Conservation (phyloP, 2,888 invertebrate species). For the Scelioninae gen. 2 region DNA sequence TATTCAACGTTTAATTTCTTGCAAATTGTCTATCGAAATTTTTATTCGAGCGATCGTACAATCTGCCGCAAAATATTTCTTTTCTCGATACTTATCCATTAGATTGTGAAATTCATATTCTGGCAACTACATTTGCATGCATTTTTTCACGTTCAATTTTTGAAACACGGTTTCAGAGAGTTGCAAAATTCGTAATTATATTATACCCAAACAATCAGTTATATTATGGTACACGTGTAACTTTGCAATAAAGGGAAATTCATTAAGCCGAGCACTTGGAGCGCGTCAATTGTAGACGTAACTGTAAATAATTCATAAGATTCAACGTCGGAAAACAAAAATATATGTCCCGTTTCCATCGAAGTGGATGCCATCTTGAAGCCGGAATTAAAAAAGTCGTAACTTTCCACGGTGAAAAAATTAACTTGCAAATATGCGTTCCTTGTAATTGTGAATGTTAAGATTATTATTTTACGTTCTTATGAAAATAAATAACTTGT, state of each 20-base stretch:
- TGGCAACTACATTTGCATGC: no score
- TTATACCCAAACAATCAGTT: no score
- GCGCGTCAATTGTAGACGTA: neutral
- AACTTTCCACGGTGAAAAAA: conserved; percentile 2
- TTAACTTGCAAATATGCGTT: conserved; percentile 12
- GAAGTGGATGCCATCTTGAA: neutral
- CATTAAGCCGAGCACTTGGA: neutral
- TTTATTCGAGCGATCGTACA: neutral
- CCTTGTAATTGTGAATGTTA: conserved; percentile 4
- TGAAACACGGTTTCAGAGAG: no score
- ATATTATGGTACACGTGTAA: neutral
- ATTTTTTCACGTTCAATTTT: no score
- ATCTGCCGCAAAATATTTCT: conserved; percentile 25
- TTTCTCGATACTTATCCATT: no score
- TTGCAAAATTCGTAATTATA: no score
- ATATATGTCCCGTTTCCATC: neutral
- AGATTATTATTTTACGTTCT: neutral
- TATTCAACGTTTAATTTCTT: conserved; percentile 8
- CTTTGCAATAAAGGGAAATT: neutral
- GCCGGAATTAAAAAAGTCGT: conserved; percentile 5
- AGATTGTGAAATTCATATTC: no score
- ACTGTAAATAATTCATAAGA: conserved; percentile 5
- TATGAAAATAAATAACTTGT: conserved; percentile 4
- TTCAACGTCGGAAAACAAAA: neutral
- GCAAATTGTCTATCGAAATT: conserved; percentile 22